These are phyloP conservation scores for Calidris pygmaea DNA, from an alignment of 2,113 vertebrate genomes.

Conservation along the genomic window DNA sequence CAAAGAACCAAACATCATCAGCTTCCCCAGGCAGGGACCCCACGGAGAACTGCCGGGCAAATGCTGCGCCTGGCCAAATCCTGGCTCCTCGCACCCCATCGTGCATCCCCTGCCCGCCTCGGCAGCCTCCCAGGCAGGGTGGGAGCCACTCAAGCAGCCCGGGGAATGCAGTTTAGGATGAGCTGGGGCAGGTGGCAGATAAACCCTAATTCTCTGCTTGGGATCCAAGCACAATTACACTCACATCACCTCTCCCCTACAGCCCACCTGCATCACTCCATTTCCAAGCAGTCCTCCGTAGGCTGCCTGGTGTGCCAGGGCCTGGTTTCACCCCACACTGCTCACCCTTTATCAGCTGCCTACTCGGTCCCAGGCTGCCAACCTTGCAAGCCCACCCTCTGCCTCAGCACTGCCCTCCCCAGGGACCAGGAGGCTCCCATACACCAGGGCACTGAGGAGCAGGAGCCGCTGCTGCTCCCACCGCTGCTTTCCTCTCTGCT, in stretches of 20 bases:
- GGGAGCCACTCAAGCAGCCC: not conserved
- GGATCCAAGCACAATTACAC: not conserved
- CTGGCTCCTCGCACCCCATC: not conserved
- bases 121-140: not conserved
- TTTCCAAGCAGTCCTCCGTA: not conserved
- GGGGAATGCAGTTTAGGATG: not conserved
- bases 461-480: not conserved
- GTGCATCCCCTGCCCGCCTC: not conserved
- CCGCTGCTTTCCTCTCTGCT: not conserved
- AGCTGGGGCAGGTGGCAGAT: not conserved
- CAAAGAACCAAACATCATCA: not conserved
- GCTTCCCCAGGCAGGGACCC: not conserved
- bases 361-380: accelerated
- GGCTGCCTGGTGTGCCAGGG: accelerated
- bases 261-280: not conserved
- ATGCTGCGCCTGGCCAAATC: not conserved
- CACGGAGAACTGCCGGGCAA: not conserved
- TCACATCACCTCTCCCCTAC: too few species aligned
- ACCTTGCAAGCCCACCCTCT: not conserved
- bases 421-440: not conserved
- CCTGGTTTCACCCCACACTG: not conserved
- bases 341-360: too few species aligned
- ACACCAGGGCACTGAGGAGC: not conserved
- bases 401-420: not conserved
- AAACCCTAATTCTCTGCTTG: accelerated